phyloP scores from a whole-genome alignment of 2,888 invertebrate species.

The Acanthosoma haemorrhoidale region DNA sequence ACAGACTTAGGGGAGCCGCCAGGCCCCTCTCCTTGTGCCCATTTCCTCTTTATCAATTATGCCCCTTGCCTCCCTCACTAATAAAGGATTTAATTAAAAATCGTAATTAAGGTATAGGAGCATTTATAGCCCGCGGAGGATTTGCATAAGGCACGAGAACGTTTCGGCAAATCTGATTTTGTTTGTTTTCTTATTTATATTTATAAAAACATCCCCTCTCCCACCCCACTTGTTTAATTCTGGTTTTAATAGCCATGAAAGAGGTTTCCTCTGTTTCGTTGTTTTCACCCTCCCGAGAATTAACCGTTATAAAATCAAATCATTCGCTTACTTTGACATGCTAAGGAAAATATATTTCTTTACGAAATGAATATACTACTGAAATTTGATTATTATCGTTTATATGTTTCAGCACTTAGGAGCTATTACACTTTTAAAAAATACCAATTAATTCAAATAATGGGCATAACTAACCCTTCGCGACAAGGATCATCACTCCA shows the following conservation, averaged over 20 bases:
- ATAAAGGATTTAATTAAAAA: constrained; percentile 25
- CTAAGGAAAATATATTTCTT: no score
- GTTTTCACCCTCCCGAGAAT: neutral
- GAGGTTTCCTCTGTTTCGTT: neutral
- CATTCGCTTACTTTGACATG: no score
- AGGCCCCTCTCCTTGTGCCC: neutral
- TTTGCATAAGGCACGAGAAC: no score
- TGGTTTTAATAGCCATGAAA: neutral
- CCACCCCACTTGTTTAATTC: neutral
- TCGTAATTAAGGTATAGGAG: constrained; percentile 12
- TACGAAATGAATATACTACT: no score
- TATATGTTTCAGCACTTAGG: no score
- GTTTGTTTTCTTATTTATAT: constrained; percentile 3
- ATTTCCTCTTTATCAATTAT: constrained; percentile 22
- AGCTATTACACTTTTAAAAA: no score
- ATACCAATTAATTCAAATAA: no score
- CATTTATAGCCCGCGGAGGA: neutral
- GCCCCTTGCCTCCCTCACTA: neutral
- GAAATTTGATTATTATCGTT: no score
- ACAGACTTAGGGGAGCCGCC: no score
- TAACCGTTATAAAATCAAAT: no score
- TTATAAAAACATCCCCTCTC: neutral
- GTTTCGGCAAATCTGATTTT: neutral
- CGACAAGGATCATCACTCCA: no score
- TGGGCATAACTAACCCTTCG: no score